Evolutionary conservation across 2,888 invertebrate species (phyloP), one percentile per base, ranked within the genome.

Genomic region (Eristalinus aeneus): DNA sequence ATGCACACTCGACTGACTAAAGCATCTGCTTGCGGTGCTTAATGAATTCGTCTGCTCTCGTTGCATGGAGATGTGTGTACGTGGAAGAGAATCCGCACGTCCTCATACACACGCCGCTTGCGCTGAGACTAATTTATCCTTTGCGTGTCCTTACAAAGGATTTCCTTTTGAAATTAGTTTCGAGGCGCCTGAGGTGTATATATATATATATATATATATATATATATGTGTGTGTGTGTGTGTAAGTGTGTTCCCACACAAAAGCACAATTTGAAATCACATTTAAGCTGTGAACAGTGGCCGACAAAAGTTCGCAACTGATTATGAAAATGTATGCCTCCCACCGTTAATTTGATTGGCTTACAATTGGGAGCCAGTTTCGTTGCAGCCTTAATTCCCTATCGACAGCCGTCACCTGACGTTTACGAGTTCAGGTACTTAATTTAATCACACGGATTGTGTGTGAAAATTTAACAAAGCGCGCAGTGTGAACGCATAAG

Each of bases 101-200:
- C n/a, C 16, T n/a, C 39, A 46, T n/a, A 56, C 22, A 22, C 32
- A 20, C 60, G n/a, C n/a, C 11, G 39, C 34, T 16, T 11, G 54
- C 27, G 68, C 69, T 27, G 39, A 46, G 64, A 31, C 68, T 77
- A 77, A 71, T 77, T 75, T 71, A 58, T 72, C 32, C 82, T 85
- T 77, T 82, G 76, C 77, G 69, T 77, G 82, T 82, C 82, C 74
- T 86, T 86, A 74, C 71, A 86, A 72, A 54, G 86, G 63, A 86
- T 86, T 77, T 77, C 82, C 71, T 46, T 86, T 82, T 77, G 86
- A 86, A 86, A 86, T 86, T 86, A 86, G 86, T 82, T 86, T 82
- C 36, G 63, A 68, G 78, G 74, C 74, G 86, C 86, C 74, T 69
- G 56, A 65, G 69, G 82, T 74, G 69, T 69, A 77, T 74, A n/a